These are phyloP conservation scores for Pseudomugil gertrudae DNA, from an alignment of 2,797 vertebrate genomes.

Conservation along the genomic window DNA sequence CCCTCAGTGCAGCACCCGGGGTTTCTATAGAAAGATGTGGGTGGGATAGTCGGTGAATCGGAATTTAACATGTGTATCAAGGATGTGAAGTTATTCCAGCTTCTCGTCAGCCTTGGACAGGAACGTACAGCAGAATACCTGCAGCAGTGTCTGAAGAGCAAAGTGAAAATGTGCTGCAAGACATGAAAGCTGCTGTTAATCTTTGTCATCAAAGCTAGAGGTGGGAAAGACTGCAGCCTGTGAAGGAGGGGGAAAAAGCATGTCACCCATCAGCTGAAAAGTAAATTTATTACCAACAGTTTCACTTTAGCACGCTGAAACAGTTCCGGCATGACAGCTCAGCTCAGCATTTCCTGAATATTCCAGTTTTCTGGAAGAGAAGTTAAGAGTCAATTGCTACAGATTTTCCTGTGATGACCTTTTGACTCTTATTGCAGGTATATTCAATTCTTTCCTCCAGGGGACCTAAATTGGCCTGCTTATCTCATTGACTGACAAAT, in stretches of 20 bases:
- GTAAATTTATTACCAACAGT: constrained; percentile 57
- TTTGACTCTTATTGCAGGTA: constrained; percentile 58
- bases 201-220: constrained; percentile 78
- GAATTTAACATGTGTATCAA: constrained; percentile 67
- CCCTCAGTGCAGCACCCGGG: constrained; percentile 43
- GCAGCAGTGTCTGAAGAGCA: constrained; percentile 64
- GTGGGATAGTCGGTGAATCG: constrained; percentile 66
- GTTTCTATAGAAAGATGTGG: constrained; percentile 60
- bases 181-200: constrained; percentile 84
- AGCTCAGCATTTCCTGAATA: constrained; percentile 27
- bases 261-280: constrained; percentile 74
- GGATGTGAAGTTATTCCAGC: constrained; percentile 67
- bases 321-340: constrained; percentile 38
- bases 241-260: constrained; percentile 36
- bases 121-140: constrained; percentile 60
- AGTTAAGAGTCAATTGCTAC: constrained; percentile 38
- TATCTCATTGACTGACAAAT: constrained; percentile 76
- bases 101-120: constrained; percentile 63
- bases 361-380: constrained; percentile 40
- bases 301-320: constrained; percentile 50
- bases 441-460: constrained; percentile 54
- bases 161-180: constrained; percentile 61
- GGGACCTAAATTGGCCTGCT: constrained; percentile 58
- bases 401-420: constrained; percentile 52
- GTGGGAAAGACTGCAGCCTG: constrained; percentile 51